Evolutionary conservation across 2,797 vertebrate species (phyloP), one percentile per base, ranked within the genome.

Genomic region (Rousettus madagascariensis): DNA sequence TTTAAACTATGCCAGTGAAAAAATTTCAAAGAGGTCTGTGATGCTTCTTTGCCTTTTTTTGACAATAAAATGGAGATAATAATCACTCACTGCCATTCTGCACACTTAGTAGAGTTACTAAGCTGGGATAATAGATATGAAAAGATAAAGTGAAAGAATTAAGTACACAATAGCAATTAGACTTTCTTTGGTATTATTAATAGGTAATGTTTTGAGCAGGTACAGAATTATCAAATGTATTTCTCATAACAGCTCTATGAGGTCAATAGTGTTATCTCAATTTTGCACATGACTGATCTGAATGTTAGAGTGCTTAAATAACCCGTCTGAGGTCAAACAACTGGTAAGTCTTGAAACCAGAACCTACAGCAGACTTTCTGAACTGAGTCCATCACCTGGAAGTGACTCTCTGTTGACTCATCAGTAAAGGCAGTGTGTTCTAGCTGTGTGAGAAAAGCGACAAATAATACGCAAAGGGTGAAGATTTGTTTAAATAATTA

Each of bases 31-130:
- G 71, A 84, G 49, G 13, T 59, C 38, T 51, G 33, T 59, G 4
- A 28, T 68, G 43, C n/a, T 72, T 88, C 46, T 91, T 92, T 49
- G 71, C 68, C 63, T 82, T 91, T 69, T 69, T 95, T 74, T 94
- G 90, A 83, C 41, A 69, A 79, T 30, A 85, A 84, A 66, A 84
- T 10, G 74, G 57, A 80, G 68, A 53, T 46, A 41, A 80, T 80
- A 75, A 28, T 72, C 65, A 61, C 36, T 57, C 30, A 38, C 38
- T 91, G 74, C 7, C 61, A 13, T 91, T 68, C 77, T 66, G 61
- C 38, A 89, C 46, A 57, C 22, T 77, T 59, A n/a, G 19, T 11
- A 74, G 88, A 71, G 30, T 74, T 30, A 74, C 38, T 46, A 5
- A 30, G 16, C 53, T 68, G 5, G 69, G 68, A 53, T 65, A 79